Evolutionary conservation across 2,113 vertebrate species (phyloP).

Genomic region (Chionomys nivalis): DNA sequence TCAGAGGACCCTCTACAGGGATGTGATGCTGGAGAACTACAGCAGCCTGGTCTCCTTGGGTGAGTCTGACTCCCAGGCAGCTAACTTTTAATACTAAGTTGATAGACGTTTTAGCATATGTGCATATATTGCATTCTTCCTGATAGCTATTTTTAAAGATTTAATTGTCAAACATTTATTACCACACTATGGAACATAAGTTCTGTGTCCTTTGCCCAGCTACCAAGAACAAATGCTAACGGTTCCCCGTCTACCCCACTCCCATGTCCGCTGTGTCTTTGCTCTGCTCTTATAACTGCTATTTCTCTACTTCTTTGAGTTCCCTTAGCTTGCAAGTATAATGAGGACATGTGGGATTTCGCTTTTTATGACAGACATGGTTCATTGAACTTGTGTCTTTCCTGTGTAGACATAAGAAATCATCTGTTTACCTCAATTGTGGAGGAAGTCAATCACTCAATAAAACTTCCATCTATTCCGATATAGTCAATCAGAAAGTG

Average conservation of each 20-base stretch:
- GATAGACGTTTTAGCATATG: neutral
- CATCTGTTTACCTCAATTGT: neutral
- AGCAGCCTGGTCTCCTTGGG: neutral
- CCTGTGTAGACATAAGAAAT: neutral
- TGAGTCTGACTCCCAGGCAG: neutral
- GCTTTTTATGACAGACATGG: neutral
- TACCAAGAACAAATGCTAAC: no score
- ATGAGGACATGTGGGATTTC: neutral
- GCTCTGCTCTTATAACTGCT: neutral
- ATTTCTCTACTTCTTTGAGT: neutral
- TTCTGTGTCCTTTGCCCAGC: neutral
- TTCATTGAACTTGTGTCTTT: neutral
- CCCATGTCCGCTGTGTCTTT: neutral
- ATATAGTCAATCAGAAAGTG: neutral
- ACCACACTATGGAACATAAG: neutral
- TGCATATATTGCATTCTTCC: neutral
- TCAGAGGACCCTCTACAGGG: conserved; percentile 2
- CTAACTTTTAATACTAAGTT: neutral
- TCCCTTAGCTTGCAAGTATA: neutral
- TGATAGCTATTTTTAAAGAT: neutral
- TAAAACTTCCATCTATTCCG: neutral
- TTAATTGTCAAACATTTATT: neutral
- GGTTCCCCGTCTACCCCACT: neutral
- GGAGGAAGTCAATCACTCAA: neutral
- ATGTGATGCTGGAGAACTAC: conserved; percentile 26